Percentiles rank a stretch among this genome's conserved stretches.
phyloP scores from a whole-genome alignment of 2,888 invertebrate genomes.

The Brachyptera risi region DNA sequence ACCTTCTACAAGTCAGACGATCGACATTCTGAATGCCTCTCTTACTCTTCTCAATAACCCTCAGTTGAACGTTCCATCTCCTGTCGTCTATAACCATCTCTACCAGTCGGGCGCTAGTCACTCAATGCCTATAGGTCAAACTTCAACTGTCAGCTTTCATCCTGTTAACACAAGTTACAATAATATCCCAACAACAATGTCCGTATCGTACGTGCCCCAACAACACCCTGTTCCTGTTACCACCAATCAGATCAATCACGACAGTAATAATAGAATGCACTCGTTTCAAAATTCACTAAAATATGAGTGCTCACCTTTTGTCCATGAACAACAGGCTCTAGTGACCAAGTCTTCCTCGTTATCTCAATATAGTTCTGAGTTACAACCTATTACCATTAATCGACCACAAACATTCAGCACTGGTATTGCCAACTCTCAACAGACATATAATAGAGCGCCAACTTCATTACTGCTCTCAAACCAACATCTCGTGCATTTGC shows the following conservation, averaged over 20 bases:
- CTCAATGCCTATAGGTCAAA: conserved; percentile 10
- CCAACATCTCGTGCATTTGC: too few relatives aligned
- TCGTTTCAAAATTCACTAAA: neutral
- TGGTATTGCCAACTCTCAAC: too few relatives aligned
- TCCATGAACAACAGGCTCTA: neutral
- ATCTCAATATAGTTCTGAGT: neutral
- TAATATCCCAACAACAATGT: conserved; percentile 26
- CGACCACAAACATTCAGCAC: too few relatives aligned
- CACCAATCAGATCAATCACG: conserved; percentile 32
- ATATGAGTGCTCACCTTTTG: neutral
- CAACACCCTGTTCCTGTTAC: conserved; percentile 31
- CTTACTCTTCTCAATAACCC: conserved; percentile 31
- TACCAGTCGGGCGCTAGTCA: conserved; percentile 26
- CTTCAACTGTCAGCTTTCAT: too few relatives aligned
- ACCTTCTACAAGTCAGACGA: conserved; percentile 29
- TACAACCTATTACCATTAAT: too few relatives aligned
- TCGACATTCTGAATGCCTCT: conserved; percentile 32
- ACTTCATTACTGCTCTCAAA: too few relatives aligned
- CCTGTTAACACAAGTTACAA: conserved; percentile 25
- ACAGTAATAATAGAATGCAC: neutral
- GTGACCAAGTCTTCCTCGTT: neutral
- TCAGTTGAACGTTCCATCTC: conserved; percentile 27
- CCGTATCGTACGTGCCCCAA: conserved; percentile 30
- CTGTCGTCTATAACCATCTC: conserved; percentile 32
- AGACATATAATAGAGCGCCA: too few relatives aligned